A percentile compares a stretch with the other conserved stretches of the same genome.
Conservation (phyloP, 2,113 vertebrate genomes). For the Phycodurus eques region DNA sequence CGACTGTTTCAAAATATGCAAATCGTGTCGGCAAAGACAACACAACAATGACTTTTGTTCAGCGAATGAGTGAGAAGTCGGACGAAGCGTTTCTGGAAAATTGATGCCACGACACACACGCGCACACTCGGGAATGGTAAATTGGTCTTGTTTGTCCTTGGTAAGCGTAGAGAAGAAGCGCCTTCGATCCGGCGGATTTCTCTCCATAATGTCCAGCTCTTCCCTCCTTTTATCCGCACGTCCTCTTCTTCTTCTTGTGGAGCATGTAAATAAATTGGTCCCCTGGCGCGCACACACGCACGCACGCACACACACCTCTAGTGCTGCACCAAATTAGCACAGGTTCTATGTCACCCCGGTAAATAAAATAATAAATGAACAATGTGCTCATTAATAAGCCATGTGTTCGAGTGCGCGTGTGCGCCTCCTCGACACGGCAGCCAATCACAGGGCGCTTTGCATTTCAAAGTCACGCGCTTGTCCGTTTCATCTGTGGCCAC, state of each 20-base stretch:
- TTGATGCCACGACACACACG: neutral
- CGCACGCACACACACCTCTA: conserved; percentile 8
- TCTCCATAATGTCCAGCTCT: conserved; percentile 54
- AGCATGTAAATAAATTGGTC: conserved; percentile 78
- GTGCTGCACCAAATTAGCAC: conserved; percentile 48
- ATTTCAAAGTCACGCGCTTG: conserved; percentile 73
- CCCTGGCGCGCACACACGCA: conserved; percentile 29
- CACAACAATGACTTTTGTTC: neutral
- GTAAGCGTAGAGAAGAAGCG: conserved; percentile 41
- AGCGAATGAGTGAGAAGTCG: neutral
- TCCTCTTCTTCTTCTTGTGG: conserved; percentile 48
- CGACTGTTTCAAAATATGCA: neutral
- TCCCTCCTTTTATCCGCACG: conserved; percentile 39
- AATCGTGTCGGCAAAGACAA: conserved; percentile 17
- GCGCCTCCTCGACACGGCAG: conserved; percentile 45
- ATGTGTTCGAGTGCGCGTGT: conserved; percentile 20
- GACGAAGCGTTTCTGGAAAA: neutral
- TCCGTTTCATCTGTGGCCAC: conserved; percentile 66
- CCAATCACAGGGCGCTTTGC: conserved; percentile 67
- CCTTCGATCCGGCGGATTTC: conserved; percentile 47
- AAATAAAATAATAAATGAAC: conserved; percentile 65
- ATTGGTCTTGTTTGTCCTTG: conserved; percentile 54
- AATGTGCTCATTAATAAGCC: conserved; percentile 55
- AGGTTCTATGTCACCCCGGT: conserved; percentile 50
- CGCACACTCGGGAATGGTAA: conserved; percentile 40